Evolutionary conservation across 2,113 vertebrate species (phyloP), one percentile per base, ranked within the genome.

Genomic region (Oreotrochilus melanogaster): DNA sequence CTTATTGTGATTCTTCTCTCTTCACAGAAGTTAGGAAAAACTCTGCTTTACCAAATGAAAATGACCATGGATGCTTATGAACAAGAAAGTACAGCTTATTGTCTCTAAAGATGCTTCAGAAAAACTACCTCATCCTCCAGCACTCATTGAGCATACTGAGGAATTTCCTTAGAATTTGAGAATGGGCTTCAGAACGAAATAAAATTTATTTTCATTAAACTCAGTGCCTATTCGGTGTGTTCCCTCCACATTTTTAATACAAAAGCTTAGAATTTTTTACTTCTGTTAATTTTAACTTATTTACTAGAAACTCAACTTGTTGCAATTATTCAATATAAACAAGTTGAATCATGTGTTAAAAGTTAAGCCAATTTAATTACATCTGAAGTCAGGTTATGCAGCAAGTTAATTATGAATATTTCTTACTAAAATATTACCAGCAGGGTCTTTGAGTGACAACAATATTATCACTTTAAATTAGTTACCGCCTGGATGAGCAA

Each of bases 391-490:
- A 81, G 54, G 35, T 78, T 90, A 28, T 37, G 11, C 56, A 57
- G 35, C 60, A 51, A 93, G 76, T 74, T 95, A 80, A 86, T 94
- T 86, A 93, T 64, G 57, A 96, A 92, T 90, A 80, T 82, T 96
- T 83, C 80, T 92, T 92, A 43, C 23, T 80, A 53, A 95, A 86
- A 51, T 76, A 56, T 69, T 73, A 64, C 71, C 43, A 71, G 14
- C 0, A 3, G 6, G 43, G 28, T 66, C 43, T 89, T 88, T 96
- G 89, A 90, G 65, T 86, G 88, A 48, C 72, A 86, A 28, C 33
- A 87, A 67, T 28, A 37, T 85, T 91, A 86, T 84, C 25, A 78
- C 50, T 82, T 89, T 31, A 79, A 80, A 91, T 94, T 93, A 71
- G 66, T 86, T 80, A 60, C 67, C 78, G 64, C 7, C 39, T 47